Conservation (phyloP, 1,140 invertebrate species). For the Holotrichia oblita region DNA sequence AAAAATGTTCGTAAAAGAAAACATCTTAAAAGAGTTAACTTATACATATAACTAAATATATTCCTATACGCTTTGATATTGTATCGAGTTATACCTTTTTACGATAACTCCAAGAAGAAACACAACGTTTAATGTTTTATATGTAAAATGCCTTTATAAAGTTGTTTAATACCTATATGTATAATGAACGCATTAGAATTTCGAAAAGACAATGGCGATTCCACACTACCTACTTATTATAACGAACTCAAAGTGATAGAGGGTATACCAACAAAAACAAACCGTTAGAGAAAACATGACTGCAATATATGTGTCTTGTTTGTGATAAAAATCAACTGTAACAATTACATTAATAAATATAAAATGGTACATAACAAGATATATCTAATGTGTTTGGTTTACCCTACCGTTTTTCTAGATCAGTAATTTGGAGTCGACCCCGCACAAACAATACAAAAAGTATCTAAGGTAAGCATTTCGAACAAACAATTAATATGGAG, state of each 20-base stretch:
- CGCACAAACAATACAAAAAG: too few relatives aligned
- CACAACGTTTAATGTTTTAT: background rate
- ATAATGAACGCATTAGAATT: background rate
- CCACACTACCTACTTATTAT: too few relatives aligned
- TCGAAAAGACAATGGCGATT: background rate
- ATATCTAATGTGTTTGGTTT: background rate
- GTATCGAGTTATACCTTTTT: background rate
- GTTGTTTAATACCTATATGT: background rate
- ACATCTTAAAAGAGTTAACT: background rate
- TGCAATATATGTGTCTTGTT: conserved; percentile 17
- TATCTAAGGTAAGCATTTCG: too few relatives aligned
- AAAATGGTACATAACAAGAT: background rate
- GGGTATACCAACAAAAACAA: background rate
- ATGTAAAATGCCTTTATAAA: background rate
- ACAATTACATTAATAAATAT: background rate
- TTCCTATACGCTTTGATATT: background rate
- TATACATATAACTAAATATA: background rate
- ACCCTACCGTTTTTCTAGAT: background rate
- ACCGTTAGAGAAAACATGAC: background rate
- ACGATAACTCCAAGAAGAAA: background rate
- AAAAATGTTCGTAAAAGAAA: background rate
- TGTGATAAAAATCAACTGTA: conserved; percentile 5
- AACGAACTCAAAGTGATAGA: background rate
- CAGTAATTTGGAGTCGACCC: too few relatives aligned
- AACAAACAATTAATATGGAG: too few relatives aligned